phyloP scores from a whole-genome alignment of 2,888 invertebrate genomes.

The Sycophila texana region DNA sequence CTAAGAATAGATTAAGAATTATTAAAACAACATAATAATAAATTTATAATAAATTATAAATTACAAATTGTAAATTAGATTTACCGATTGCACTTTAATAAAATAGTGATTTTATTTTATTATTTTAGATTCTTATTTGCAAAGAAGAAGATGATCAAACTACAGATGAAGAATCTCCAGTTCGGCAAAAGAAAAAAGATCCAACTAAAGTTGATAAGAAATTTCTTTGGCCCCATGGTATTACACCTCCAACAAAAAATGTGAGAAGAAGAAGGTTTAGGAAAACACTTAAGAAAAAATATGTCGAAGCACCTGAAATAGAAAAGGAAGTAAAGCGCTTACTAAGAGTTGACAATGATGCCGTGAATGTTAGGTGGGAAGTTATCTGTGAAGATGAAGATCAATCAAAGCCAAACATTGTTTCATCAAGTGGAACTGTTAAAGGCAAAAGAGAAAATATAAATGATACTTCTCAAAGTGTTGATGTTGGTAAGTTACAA shows the following conservation, averaged over 20 bases:
- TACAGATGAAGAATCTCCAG: slow-evolving; percentile 86
- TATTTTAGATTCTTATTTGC: slow-evolving; percentile 84
- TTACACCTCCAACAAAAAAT: slow-evolving; percentile 97
- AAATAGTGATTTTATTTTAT: background rate
- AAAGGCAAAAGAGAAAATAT: slow-evolving; percentile 70
- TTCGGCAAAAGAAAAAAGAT: slow-evolving; percentile 90
- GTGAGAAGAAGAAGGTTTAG: slow-evolving; percentile 93
- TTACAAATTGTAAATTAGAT: too few species aligned
- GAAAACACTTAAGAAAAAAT: slow-evolving; percentile 97
- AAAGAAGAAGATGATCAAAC: slow-evolving; percentile 89
- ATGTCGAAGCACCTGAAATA: slow-evolving; percentile 97
- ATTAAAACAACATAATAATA: too few species aligned
- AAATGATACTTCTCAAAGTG: slow-evolving; percentile 74
- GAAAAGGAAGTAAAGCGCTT: slow-evolving; percentile 98
- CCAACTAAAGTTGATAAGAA: slow-evolving; percentile 92
- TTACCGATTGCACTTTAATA: too few species aligned
- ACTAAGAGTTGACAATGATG: slow-evolving; percentile 93
- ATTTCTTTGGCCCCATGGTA: slow-evolving; percentile 95
- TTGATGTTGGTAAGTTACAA: slow-evolving; percentile 74
- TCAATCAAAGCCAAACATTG: slow-evolving; percentile 74
- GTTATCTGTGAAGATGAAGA: slow-evolving; percentile 93
- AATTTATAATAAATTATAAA: too few species aligned
- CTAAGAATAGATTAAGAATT: too few species aligned
- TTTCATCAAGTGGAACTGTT: slow-evolving; percentile 72
- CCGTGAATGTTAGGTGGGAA: slow-evolving; percentile 91